These are phyloP conservation scores for Diloba caeruleocephala DNA, from an alignment of 2,888 invertebrate genomes.

Conservation along the genomic window DNA sequence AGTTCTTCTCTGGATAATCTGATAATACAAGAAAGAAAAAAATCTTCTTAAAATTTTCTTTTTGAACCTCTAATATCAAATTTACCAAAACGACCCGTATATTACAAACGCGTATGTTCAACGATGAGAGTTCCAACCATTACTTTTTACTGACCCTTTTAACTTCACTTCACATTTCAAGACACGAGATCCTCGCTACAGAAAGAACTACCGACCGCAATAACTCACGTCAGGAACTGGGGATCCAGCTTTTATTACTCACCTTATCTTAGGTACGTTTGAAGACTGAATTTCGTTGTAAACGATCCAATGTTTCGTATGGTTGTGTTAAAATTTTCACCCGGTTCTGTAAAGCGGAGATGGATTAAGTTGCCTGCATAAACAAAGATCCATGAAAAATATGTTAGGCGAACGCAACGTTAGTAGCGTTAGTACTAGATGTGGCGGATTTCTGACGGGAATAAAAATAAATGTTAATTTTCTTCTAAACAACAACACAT, in stretches of 20 bases:
- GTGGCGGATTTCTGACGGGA: constrained; percentile 4
- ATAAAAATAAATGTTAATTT: no score
- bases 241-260: constrained; percentile 56
- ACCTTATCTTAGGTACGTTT: constrained; percentile 51
- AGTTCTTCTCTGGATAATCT: not conserved
- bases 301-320: constrained; percentile 43
- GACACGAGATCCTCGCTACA: constrained; percentile 51
- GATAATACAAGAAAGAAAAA: not conserved
- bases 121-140: constrained; percentile 49
- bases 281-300: constrained; percentile 44
- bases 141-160: constrained; percentile 61
- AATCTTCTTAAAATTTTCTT: not conserved
- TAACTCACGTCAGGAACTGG: constrained; percentile 56
- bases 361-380: constrained; percentile 40
- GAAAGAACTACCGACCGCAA: constrained; percentile 58
- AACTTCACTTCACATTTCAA: constrained; percentile 55
- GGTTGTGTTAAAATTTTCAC: constrained; percentile 33
- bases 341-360: constrained; percentile 23
- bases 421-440: constrained; percentile 9
- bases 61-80: not conserved
- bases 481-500: no score
- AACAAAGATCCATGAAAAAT: constrained; percentile 21
- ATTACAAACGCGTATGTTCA: constrained; percentile 28
- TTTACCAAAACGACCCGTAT: constrained; percentile 38
- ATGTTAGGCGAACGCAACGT: constrained; percentile 2